Evolutionary conservation across 1,140 invertebrate genomes (phyloP).

Genomic region (Bombus balteatus): DNA sequence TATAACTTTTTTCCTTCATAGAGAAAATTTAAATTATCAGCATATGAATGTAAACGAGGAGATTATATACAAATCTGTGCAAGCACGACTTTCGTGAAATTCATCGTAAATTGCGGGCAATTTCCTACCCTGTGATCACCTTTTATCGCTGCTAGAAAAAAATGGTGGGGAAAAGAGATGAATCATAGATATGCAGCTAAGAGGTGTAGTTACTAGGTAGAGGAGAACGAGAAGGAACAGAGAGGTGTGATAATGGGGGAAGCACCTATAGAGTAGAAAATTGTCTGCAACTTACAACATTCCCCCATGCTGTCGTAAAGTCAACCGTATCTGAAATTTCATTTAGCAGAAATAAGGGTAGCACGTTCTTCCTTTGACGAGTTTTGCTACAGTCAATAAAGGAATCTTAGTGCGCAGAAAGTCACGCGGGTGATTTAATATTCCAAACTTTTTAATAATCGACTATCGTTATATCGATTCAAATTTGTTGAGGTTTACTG

Average conservation of each 20-base stretch:
- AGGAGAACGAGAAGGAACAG: not conserved
- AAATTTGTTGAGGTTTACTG: too few relatives aligned
- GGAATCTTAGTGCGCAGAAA: too few relatives aligned
- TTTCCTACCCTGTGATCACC: not conserved
- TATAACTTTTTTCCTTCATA: too few relatives aligned
- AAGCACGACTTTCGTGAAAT: not conserved
- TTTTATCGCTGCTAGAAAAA: not conserved
- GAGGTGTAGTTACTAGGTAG: conserved; percentile 10
- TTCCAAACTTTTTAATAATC: not conserved
- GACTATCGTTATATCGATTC: not conserved
- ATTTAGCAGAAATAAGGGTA: not conserved
- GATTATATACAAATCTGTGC: not conserved
- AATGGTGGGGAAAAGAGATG: not conserved
- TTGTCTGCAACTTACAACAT: conserved; percentile 3
- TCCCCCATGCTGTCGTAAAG: not conserved
- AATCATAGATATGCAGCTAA: conserved; percentile 27
- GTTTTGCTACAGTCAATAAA: not conserved
- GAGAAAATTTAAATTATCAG: not conserved
- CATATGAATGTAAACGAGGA: not conserved
- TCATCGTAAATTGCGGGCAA: not conserved
- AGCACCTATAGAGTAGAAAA: conserved; percentile 30
- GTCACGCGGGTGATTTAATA: not conserved
- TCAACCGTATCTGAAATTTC: not conserved
- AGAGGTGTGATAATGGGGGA: not conserved
- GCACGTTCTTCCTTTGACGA: not conserved